Base-by-base conservation (phyloP, 1,140 invertebrate species). In the Platyscapa corneri region DNA sequence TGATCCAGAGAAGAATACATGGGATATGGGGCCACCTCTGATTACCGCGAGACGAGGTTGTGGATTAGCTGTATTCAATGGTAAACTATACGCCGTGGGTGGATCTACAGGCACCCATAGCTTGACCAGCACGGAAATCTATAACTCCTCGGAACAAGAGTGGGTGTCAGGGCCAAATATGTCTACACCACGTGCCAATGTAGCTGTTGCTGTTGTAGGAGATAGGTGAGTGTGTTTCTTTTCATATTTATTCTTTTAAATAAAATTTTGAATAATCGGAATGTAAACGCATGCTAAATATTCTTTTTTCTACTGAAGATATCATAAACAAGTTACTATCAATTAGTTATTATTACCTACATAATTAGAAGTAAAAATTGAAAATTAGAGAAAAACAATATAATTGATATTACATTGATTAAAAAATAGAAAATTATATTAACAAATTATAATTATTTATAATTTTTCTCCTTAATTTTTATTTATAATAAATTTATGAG, bases 31-130 rank as follows among this genome's bases (percentile, higher is more conserved):
- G 20, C 91, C 94, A 60, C 91, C 94, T 12, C 93, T 97, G 79
- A 95, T 95, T 46, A 96, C 95, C 56, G 94, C 96, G 30, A 93
- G 97, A 42, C 91, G 96, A 78, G 96, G 96, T 30, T 96, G 95
- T 91, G 96, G 96, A 39, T 93, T 95, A 53, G 95, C 95, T 14
- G 94, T 94, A 39, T 95, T 95, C 90, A 93, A 95, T 90, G 95
- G 95, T 42, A 94, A 94, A 87, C 88, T 96, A 46, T 95, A 95
- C 88, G 94, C 94, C 10, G 94, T 96, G 34, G 96, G 96, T 64
- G 96, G 96, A 16, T 96, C 95, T 74, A 96, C 97, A 91, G 96
- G 96, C 6, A 94, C 94, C 27, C 95, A 96, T 88, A 96, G 96
- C 53, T 92, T 97, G 60, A 94, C 94, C 86, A 94, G 95, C 32